Base-by-base conservation (phyloP, 1,140 invertebrate genomes). In the Reticulitermes speratus region DNA sequence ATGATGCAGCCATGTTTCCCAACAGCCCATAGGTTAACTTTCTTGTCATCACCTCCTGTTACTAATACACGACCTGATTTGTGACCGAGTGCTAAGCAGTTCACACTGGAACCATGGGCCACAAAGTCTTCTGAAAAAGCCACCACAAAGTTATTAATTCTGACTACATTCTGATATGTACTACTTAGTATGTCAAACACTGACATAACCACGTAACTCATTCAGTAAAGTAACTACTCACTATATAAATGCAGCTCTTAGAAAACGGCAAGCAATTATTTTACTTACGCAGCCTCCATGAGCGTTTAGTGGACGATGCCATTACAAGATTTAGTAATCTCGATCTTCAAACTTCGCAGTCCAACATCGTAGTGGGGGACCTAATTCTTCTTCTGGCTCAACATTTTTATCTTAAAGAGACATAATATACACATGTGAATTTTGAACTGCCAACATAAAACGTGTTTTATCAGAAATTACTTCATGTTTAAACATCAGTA, bases 21-120 rank as follows among this genome's bases (percentile, higher is more conserved):
- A 87, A 99, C 96, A 7, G 97, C 97, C 98, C 98, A 99, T 87
- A 99, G 91, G 90, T 99, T 99, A 82, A 99, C 98, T 92, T 98
- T 99, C 91, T 97, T 97, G 92, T 99, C 98, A 91, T 98, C 97
- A 88, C 98, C 98, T 84, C 98, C 98, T 88, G 98, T 99, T 83
- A 97, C 98, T 90, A 99, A 94, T 84, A 99, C 98, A 88, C 96
- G 92, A 59, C 96, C 97, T 44, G 97, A 98, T 91, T 98, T 98
- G 89, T 96, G 95, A 82, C 98, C 97, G 90, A 99, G 93, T 44
- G 97, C 96, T 88, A 98, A 91, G 90, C 97, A 98, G 89, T 97
- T 98, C 87, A 98, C 97, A 91, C 96, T 97, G 87, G 96, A 94
- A 87, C 94, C 94, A 92, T 98, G 97, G 83, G 97, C 97, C 86